These are phyloP conservation scores for Sipunculus nudus DNA, from an alignment of 2,888 invertebrate genomes.

Conservation along the genomic window DNA sequence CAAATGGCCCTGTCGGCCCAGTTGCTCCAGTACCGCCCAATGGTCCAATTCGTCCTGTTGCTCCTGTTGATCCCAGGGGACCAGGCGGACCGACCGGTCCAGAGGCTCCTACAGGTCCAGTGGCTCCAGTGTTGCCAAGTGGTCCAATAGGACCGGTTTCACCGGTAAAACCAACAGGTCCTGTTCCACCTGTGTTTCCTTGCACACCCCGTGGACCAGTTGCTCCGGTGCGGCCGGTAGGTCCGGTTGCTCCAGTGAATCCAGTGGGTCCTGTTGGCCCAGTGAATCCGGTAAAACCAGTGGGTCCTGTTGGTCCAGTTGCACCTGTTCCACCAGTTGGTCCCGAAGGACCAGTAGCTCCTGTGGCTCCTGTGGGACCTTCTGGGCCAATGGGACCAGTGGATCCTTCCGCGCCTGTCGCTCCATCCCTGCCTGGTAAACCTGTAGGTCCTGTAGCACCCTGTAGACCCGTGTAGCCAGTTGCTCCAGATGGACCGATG, in stretches of 20 bases:
- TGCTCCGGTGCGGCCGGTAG: slow-evolving; percentile 14
- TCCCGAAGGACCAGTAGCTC: slow-evolving; percentile 13
- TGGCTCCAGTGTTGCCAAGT: slow-evolving; percentile 16
- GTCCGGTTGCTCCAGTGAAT: slow-evolving; percentile 17
- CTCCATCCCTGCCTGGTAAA: slow-evolving; percentile 5
- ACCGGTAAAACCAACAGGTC: slow-evolving; percentile 77
- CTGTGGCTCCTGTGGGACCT: slow-evolving; percentile 25
- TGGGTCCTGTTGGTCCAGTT: slow-evolving; percentile 23
- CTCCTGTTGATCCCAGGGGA: slow-evolving; percentile 27
- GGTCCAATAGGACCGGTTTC: slow-evolving; percentile 48
- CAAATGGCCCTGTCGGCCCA: slow-evolving; percentile 73
- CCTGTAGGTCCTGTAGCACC: slow-evolving; percentile 33
- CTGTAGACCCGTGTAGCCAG: slow-evolving; percentile 25
- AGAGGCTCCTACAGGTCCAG: slow-evolving; percentile 28
- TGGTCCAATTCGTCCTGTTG: slow-evolving; percentile 42
- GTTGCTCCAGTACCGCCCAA: slow-evolving; percentile 68
- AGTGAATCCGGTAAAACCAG: slow-evolving; percentile 16
- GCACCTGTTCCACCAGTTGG: slow-evolving; percentile 19
- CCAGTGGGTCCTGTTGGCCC: slow-evolving; percentile 21
- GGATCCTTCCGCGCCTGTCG: slow-evolving; percentile 3
- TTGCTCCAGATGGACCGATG: slow-evolving; percentile 21
- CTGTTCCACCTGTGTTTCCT: slow-evolving; percentile 61
- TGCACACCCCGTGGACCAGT: slow-evolving; percentile 22
- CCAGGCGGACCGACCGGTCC: too few species aligned
- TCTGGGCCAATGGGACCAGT: slow-evolving; percentile 13